phyloP scores from a whole-genome alignment of 2,888 invertebrate species.

The Diploptera punctata region DNA sequence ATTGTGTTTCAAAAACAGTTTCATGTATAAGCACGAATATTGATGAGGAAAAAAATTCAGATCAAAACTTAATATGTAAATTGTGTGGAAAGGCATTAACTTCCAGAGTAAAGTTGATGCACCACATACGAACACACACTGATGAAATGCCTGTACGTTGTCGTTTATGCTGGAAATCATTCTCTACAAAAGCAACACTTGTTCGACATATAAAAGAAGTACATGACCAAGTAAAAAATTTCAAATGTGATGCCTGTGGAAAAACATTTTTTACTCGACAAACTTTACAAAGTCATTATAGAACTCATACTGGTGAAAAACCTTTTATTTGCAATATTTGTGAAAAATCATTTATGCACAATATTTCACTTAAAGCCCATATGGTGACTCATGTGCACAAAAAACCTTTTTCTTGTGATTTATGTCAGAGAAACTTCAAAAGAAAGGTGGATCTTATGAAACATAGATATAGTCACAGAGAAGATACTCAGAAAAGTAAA shows the following conservation, averaged over 20 bases:
- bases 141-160: not conserved
- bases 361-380: not conserved
- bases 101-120: not conserved
- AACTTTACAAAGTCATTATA: not conserved
- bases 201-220: not conserved
- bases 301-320: not conserved
- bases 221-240: not conserved
- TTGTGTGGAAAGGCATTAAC: not conserved
- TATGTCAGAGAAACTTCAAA: no score
- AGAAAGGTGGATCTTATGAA: no score
- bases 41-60: no score
- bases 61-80: not conserved
- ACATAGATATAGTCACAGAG: no score
- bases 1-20: no score
- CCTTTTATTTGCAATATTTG: not conserved
- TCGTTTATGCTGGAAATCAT: not conserved
- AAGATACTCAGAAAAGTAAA: not conserved
- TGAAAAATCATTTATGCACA: not conserved
- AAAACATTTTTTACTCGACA: not conserved
- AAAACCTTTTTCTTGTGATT: no score
- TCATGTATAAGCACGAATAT: no score
- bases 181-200: not conserved
- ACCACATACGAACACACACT: not conserved
- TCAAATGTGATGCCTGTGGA: not conserved
- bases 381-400: no score